Percentiles rank a stretch among this genome's conserved stretches.
Evolutionary conservation across 2,888 invertebrate species (phyloP).

Genomic region (Plebejus anna): DNA sequence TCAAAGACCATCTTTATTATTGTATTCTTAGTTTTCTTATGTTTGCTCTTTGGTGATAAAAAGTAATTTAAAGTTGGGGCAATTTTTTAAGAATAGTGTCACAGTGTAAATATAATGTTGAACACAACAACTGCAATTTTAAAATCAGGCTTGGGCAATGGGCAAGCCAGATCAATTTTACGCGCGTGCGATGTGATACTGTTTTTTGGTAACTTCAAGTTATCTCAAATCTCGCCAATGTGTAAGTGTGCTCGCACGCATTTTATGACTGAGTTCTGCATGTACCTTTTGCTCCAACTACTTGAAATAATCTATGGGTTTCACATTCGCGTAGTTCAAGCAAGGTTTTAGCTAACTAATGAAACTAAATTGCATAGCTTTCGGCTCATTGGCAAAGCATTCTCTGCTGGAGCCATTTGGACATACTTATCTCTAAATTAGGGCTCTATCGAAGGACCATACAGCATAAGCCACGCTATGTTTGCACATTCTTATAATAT

Average conservation of each 20-base stretch:
- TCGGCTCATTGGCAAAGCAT: conserved; percentile 62
- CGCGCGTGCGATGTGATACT: too few species aligned
- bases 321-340: conserved; percentile 23
- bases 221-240: too few species aligned
- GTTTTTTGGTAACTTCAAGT: too few species aligned
- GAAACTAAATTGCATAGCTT: conserved; percentile 55
- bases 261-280: too few species aligned
- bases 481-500: not conserved
- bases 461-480: not conserved
- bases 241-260: too few species aligned
- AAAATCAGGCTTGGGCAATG: too few species aligned
- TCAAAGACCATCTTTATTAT: not conserved
- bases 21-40: not conserved
- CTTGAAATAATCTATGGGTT: not conserved
- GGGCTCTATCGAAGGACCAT: conserved; percentile 48
- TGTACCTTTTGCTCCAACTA: not conserved
- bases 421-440: conserved; percentile 41
- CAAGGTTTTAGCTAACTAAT: conserved; percentile 44
- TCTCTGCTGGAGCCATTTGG: conserved; percentile 59
- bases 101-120: too few species aligned
- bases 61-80: not conserved
- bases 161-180: too few species aligned
- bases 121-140: too few species aligned
- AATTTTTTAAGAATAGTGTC: too few species aligned
- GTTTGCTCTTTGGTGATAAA: not conserved